These are phyloP conservation scores for Poeciliopsis turrubarensis DNA, from an alignment of 2,113 vertebrate genomes.

Conservation along the genomic window DNA sequence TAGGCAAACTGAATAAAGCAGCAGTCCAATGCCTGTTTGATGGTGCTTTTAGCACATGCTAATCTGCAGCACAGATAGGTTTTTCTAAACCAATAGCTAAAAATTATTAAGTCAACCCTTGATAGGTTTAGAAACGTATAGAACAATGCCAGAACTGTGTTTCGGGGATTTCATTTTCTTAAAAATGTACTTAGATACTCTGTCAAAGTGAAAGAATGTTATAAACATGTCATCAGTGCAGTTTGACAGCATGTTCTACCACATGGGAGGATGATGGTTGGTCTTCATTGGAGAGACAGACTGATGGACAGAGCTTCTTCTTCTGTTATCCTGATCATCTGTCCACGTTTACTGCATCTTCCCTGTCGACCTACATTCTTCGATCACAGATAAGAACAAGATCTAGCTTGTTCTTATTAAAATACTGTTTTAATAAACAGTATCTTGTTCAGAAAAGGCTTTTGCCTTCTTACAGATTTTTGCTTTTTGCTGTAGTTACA, in stretches of 20 bases:
- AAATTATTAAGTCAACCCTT: too few relatives aligned
- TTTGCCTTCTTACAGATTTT: too few relatives aligned
- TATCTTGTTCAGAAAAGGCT: background rate
- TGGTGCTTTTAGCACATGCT: too few relatives aligned
- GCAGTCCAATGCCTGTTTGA: too few relatives aligned
- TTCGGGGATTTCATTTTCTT: constrained; percentile 15
- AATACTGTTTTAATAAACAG: too few relatives aligned
- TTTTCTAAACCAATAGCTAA: too few relatives aligned
- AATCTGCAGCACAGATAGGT: too few relatives aligned
- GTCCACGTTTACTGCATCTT: constrained; percentile 16
- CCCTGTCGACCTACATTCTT: constrained; percentile 4
- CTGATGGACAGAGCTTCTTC: constrained; percentile 45
- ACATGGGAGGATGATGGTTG: constrained; percentile 44
- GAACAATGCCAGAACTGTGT: background rate
- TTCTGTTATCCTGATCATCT: constrained; percentile 54
- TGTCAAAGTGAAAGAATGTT: constrained; percentile 39
- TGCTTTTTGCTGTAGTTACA: too few relatives aligned
- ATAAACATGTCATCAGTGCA: constrained; percentile 51
- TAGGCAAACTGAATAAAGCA: too few relatives aligned
- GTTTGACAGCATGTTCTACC: constrained; percentile 38
- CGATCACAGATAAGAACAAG: background rate
- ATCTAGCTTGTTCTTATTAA: too few relatives aligned
- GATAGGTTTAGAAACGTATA: too few relatives aligned
- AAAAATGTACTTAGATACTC: constrained; percentile 32
- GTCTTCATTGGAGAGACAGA: constrained; percentile 21